Conservation (phyloP, 2,888 invertebrate species). For the Callimorpha dominula region DNA sequence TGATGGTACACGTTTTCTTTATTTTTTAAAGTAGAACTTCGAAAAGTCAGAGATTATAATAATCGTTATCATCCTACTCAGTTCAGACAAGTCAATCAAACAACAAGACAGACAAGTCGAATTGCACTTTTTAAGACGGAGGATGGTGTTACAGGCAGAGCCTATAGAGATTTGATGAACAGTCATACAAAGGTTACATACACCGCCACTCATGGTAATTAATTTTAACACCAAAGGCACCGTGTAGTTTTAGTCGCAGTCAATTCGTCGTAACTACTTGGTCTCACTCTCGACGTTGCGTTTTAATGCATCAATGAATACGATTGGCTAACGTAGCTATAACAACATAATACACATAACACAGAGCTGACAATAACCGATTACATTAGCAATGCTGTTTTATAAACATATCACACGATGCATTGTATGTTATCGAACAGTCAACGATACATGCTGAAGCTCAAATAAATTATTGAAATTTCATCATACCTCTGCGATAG, state of each 20-base stretch:
- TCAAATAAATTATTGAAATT: neutral
- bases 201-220: neutral
- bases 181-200: neutral
- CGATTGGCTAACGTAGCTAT: neutral
- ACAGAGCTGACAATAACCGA: neutral
- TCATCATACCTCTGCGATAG: neutral
- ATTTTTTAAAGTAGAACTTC: too few relatives aligned
- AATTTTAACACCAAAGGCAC: neutral
- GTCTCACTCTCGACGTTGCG: neutral
- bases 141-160: neutral
- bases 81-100: too few relatives aligned
- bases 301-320: neutral
- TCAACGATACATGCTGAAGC: neutral
- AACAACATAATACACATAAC: neutral
- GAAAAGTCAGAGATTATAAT: neutral
- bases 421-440: neutral
- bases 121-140: neutral
- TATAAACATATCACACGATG: neutral
- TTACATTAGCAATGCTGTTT: slow-evolving; percentile 2
- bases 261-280: neutral
- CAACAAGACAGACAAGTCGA: neutral
- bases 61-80: neutral
- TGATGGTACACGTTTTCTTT: neutral
- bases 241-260: neutral
- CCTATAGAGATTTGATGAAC: neutral